Evolutionary conservation across 2,113 vertebrate species (phyloP).

Genomic region (Ceyx margarethae): DNA sequence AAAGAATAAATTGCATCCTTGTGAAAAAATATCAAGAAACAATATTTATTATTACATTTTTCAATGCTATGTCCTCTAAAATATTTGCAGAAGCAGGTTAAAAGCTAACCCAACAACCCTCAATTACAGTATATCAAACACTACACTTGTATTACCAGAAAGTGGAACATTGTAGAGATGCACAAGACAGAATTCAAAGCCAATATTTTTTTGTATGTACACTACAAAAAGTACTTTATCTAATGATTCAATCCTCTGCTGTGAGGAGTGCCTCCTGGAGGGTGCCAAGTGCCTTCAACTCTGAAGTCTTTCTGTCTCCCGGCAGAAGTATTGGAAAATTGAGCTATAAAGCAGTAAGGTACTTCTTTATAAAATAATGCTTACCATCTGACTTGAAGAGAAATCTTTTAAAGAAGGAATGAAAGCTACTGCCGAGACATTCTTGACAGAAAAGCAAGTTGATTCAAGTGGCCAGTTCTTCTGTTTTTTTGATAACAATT

Average conservation of each 20-base stretch:
- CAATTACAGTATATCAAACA: background rate
- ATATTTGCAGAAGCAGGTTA: background rate
- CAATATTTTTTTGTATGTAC: background rate
- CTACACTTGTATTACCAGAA: background rate
- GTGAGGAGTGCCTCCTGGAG: constrained; percentile 21
- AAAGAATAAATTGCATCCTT: background rate
- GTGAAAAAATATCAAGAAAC: background rate
- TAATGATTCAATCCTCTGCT: constrained; percentile 34
- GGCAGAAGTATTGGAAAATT: constrained; percentile 44
- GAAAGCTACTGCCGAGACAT: constrained; percentile 58
- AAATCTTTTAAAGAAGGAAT: constrained; percentile 48
- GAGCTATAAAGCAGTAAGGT: constrained; percentile 49
- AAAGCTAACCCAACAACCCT: background rate
- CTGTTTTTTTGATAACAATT: constrained; percentile 49
- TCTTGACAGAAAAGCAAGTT: constrained; percentile 51
- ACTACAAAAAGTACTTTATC: background rate
- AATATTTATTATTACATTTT: background rate
- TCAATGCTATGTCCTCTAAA: background rate
- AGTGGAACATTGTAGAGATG: background rate
- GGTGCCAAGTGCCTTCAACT: constrained; percentile 46
- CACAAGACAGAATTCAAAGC: background rate
- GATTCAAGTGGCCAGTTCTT: constrained; percentile 57
- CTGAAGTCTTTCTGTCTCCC: constrained; percentile 24
- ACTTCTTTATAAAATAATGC: constrained; percentile 53
- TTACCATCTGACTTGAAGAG: constrained; percentile 46